phyloP scores from a whole-genome alignment of 2,888 invertebrate species.

The Molorchus minor region DNA sequence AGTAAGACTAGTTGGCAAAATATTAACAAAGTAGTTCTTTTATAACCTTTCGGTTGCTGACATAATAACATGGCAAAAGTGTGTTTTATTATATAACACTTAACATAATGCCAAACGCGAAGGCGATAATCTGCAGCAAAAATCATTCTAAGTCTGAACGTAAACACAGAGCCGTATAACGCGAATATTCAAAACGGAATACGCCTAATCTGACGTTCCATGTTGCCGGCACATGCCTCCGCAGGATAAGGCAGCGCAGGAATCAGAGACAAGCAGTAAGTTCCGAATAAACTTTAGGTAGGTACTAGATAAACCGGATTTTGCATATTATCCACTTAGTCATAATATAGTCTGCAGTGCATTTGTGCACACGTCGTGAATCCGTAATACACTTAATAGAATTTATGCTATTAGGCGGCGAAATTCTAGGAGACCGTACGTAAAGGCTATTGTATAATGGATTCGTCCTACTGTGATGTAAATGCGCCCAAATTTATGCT shows the following conservation, averaged over 20 bases:
- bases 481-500: not conserved
- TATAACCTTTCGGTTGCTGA: too few relatives aligned
- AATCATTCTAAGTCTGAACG: conserved; percentile 2
- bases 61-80: too few relatives aligned
- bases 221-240: conserved; percentile 14
- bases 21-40: too few relatives aligned
- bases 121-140: not conserved
- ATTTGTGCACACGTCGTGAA: conserved; percentile 32
- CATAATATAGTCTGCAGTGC: conserved; percentile 36
- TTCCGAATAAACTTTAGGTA: conserved; percentile 31
- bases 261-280: conserved; percentile 24
- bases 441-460: not conserved
- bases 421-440: conserved; percentile 4
- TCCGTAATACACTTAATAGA: conserved; percentile 20
- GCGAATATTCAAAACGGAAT: conserved; percentile 12
- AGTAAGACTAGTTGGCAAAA: too few relatives aligned
- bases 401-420: conserved; percentile 21
- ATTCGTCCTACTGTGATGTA: not conserved
- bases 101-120: too few relatives aligned
- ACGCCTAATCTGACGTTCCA: conserved; percentile 9
- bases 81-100: too few relatives aligned
- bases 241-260: conserved; percentile 19
- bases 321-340: conserved; percentile 39
- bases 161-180: conserved; percentile 7
- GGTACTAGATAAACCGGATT: conserved; percentile 32